phyloP scores from a whole-genome alignment of 1,140 invertebrate genomes.

The Manduca sexta region DNA sequence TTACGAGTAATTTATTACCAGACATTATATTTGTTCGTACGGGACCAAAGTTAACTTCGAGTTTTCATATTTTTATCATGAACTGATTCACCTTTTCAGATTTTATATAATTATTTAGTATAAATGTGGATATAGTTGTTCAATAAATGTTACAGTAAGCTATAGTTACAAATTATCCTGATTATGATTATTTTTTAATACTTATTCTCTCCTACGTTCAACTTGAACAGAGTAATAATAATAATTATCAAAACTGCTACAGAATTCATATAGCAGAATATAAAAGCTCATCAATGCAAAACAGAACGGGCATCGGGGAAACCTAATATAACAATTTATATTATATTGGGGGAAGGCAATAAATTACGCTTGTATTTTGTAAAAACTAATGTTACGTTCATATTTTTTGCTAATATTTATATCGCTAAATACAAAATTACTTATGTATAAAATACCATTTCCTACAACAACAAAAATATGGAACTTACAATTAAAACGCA shows the following conservation, averaged over 20 bases:
- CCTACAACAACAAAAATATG: not conserved
- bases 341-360: slow-evolving; percentile 73
- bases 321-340: slow-evolving; percentile 15
- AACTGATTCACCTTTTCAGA: slow-evolving; percentile 21
- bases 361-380: slow-evolving; percentile 73
- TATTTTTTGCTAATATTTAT: slow-evolving; percentile 4
- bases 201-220: no score
- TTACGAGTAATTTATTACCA: slow-evolving; percentile 28
- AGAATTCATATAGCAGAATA: no score
- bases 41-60: slow-evolving; percentile 56
- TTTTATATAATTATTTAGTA: slow-evolving; percentile 16
- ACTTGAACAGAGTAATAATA: no score
- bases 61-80: slow-evolving; percentile 25
- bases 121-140: not conserved
- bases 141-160: no score
- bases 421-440: not conserved
- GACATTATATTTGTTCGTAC: slow-evolving; percentile 15
- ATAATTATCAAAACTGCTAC: no score
- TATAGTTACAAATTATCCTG: no score
- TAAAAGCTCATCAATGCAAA: no score
- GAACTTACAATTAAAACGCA: not conserved
- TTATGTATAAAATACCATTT: not conserved
- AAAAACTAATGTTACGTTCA: slow-evolving; percentile 45
- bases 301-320: no score
- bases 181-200: no score